These are phyloP conservation scores for Aphelocoma californica DNA, from an alignment of 2,797 vertebrate genomes.

Conservation along the genomic window DNA sequence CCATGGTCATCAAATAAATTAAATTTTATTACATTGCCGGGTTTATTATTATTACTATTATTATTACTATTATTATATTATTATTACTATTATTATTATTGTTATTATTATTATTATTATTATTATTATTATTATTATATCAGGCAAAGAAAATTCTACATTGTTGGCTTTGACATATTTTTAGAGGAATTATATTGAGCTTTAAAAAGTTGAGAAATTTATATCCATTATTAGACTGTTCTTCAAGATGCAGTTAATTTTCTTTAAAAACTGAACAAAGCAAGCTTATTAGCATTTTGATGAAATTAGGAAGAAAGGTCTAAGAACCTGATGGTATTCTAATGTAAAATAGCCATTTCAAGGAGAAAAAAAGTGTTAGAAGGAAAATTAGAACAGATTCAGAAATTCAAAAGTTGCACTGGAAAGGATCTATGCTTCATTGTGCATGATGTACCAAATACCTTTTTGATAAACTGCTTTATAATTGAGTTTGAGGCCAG, in stretches of 20 bases:
- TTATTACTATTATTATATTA: not conserved
- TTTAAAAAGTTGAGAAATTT: not conserved
- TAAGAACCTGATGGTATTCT: not conserved
- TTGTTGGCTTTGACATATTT: not conserved
- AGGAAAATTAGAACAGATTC: not conserved
- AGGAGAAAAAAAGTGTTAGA: not conserved
- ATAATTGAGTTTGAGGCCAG: not conserved
- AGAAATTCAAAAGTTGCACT: not conserved
- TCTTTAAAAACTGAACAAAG: constrained; percentile 9
- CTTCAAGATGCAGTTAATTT: not conserved
- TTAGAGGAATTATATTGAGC: not conserved
- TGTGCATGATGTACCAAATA: not conserved
- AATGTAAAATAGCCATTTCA: not conserved
- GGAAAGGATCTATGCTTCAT: not conserved
- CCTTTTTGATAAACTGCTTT: not conserved
- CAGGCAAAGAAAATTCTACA: not conserved
- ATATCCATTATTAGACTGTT: not conserved
- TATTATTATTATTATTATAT: not conserved
- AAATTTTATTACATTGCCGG: not conserved
- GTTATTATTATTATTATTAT: not conserved
- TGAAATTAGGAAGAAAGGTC: constrained; percentile 33
- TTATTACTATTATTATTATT: not conserved
- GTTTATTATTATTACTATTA: not conserved
- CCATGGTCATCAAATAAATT: not conserved
- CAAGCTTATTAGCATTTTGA: constrained; percentile 41